Evolutionary conservation across 1,140 invertebrate species (phyloP), one percentile per base, ranked within the genome.

Genomic region (Drosophila aff.): DNA sequence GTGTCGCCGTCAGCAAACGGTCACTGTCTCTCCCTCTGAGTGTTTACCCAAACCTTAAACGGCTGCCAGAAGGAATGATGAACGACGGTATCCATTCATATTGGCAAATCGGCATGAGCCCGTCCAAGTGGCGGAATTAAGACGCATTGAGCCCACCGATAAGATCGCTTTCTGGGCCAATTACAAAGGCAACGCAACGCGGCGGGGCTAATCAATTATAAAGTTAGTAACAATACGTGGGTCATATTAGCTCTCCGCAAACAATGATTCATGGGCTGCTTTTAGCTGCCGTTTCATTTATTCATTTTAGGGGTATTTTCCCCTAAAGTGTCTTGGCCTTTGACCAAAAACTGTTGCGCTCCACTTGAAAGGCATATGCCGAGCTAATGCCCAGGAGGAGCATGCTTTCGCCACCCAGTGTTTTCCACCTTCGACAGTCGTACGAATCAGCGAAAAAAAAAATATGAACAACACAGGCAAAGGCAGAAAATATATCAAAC

Each of bases 361-460:
- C 74, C 79, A 85, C 71, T 85, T 85, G 74, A 69, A 53, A 73
- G 38, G 28, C 76, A 81, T 57, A 38, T 69, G 72, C 61, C 28
- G 72, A 80, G 23, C 47, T 13, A 9, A 7, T 55, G 65, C 31
- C 52, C n/a, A 31, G 68, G 44, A 26, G 47, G 44, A 26, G 47
- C 33, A 66, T 40, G 73, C 46, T 66, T 66, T 64, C 49, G 67
- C 69, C 68, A 79, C 76, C 62, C 61, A 75, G 53, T 76, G 74
- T 50, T 47, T 43, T 33, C 68, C 55, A 87, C 77, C 72, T 71
- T 57, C 53, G 53, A 57, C 81, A 75, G 85, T 87, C 84, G 83
- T 81, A 78, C 67, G 77, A 81, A 75, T 84, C 67, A 63, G 71
- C 80, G 21, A 82, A 79, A 78, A 65, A 46, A 1, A 18, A 31